phyloP scores from a whole-genome alignment of 2,888 invertebrate species.

The Amaurobius ferox region DNA sequence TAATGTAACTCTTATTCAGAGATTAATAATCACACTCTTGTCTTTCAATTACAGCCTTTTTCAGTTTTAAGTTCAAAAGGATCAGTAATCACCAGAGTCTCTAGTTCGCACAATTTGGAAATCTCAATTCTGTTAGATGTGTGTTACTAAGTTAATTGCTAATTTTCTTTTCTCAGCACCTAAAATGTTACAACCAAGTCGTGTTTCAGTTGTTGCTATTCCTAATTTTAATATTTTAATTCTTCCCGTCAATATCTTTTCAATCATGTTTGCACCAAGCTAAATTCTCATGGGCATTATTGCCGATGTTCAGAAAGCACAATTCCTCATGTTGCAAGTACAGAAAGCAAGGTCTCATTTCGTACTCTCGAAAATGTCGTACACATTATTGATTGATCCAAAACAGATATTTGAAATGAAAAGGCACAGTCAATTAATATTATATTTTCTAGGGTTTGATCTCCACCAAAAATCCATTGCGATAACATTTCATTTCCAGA shows the following conservation, averaged over 20 bases:
- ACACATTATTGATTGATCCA: slow-evolving; percentile 13
- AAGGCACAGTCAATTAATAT: no score
- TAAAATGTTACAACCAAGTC: slow-evolving; percentile 16
- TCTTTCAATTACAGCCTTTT: neutral
- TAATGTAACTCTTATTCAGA: no score
- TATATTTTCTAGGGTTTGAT: neutral
- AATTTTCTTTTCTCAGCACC: neutral
- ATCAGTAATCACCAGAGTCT: neutral
- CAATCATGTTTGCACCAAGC: neutral
- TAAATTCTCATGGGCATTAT: neutral
- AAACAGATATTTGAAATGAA: neutral
- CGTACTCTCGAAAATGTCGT: slow-evolving; percentile 9
- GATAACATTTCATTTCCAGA: slow-evolving; percentile 34
- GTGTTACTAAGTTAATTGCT: neutral
- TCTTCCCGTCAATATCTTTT: neutral
- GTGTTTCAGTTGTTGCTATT: slow-evolving; percentile 7
- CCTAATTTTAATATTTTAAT: neutral
- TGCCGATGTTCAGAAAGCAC: neutral
- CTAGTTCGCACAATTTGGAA: neutral
- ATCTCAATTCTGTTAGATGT: slow-evolving; percentile 3
- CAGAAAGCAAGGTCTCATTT: neutral
- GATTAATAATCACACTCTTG: no score
- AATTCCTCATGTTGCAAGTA: neutral
- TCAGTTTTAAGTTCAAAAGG: neutral
- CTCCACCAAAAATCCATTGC: slow-evolving; percentile 27